A percentile compares a stretch with the other conserved stretches of the same genome.
These are phyloP conservation scores for Pantherophis alleghaniensis DNA, from an alignment of 2,797 vertebrate species.

Conservation along the genomic window DNA sequence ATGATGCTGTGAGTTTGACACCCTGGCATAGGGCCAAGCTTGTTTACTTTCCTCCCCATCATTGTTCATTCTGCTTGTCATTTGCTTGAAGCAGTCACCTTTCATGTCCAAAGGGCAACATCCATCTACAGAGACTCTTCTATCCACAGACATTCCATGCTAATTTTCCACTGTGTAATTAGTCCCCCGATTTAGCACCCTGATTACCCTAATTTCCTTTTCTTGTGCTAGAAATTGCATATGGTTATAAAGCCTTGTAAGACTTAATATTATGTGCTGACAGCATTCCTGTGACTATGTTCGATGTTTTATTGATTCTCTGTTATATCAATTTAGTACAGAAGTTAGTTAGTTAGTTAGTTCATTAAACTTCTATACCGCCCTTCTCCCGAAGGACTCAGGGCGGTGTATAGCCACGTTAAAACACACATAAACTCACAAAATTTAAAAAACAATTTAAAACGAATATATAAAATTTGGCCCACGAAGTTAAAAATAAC, in stretches of 20 bases:
- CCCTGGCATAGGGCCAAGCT: neutral
- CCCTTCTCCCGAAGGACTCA: too few relatives aligned
- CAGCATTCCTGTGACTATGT: neutral
- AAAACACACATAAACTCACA: too few relatives aligned
- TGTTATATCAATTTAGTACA: neutral
- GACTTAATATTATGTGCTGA: neutral
- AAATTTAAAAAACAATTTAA: too few relatives aligned
- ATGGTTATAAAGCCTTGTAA: neutral
- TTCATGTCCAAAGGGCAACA: neutral
- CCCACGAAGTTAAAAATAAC: too few relatives aligned
- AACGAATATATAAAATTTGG: too few relatives aligned
- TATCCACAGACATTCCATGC: neutral
- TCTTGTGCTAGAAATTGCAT: neutral
- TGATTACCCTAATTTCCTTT: neutral
- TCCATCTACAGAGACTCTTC: neutral
- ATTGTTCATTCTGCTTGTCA: neutral
- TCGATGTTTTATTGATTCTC: neutral
- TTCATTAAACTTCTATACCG: too few relatives aligned
- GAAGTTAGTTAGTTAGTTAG: neutral
- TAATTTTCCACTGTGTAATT: neutral
- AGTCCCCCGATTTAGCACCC: neutral
- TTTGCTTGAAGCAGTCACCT: neutral
- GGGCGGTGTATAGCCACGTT: too few relatives aligned
- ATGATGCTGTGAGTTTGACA: too few relatives aligned
- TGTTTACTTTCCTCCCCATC: neutral